phyloP scores from a whole-genome alignment of 2,797 vertebrate genomes.

The Borostomias antarcticus region DNA sequence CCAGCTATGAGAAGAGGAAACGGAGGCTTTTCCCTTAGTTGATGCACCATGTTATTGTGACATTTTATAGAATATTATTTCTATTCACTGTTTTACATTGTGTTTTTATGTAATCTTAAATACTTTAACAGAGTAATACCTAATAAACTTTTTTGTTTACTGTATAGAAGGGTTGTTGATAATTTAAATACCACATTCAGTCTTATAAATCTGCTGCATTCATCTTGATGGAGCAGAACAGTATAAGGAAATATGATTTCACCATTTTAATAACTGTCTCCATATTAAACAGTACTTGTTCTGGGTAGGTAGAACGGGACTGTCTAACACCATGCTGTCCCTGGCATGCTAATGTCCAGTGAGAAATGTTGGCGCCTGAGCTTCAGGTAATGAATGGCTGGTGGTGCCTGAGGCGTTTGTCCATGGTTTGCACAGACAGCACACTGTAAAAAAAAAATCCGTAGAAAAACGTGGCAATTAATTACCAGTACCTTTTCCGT shows the following conservation, averaged over 20 bases:
- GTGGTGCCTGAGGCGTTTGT: constrained; percentile 5
- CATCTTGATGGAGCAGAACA: constrained; percentile 1
- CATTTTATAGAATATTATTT: not conserved
- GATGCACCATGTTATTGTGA: not conserved
- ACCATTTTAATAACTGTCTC: not conserved
- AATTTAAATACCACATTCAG: not conserved
- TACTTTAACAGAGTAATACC: not conserved
- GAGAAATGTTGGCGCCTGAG: constrained; percentile 7
- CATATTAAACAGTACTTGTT: not conserved
- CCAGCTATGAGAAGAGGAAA: not conserved
- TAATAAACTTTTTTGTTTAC: not conserved
- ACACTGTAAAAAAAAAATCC: too few species aligned
- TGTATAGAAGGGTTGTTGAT: not conserved
- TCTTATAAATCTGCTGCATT: not conserved
- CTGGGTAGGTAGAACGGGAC: not conserved
- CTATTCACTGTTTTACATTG: not conserved
- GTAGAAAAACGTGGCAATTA: too few species aligned
- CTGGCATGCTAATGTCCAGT: not conserved
- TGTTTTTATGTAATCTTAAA: not conserved
- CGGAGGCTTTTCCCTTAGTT: not conserved
- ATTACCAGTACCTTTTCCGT: too few species aligned
- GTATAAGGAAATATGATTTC: constrained; percentile 11
- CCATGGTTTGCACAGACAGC: constrained; percentile 29
- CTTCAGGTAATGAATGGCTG: constrained; percentile 21
- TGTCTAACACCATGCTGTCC: constrained; percentile 7